These are phyloP conservation scores for Eupithecia tripunctaria DNA, from an alignment of 2,888 invertebrate genomes.

Conservation along the genomic window DNA sequence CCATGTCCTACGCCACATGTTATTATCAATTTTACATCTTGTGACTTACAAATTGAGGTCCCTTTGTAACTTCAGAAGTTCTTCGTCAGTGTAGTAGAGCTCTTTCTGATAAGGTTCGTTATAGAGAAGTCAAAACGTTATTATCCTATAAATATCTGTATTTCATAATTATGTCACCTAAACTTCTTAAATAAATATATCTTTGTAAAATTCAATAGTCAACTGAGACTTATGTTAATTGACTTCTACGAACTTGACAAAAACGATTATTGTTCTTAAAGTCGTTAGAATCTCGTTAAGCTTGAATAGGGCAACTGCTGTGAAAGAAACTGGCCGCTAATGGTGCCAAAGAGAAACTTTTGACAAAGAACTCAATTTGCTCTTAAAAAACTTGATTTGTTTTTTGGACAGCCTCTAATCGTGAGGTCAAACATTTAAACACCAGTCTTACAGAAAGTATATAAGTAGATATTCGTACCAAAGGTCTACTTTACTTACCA, in stretches of 20 bases:
- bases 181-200: neutral
- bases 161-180: neutral
- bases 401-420: neutral
- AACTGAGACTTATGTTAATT: conserved; percentile 3
- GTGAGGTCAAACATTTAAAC: neutral
- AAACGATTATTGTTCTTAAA: conserved; percentile 23
- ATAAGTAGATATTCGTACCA: neutral
- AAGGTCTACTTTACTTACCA: neutral
- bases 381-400: conserved; percentile 5
- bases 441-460: neutral
- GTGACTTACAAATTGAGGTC: conserved; percentile 9
- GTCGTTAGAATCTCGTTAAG: conserved; percentile 32
- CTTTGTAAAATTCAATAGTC: neutral
- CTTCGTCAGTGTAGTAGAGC: neutral
- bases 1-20: conserved; percentile 5
- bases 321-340: conserved; percentile 23
- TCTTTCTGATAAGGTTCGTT: neutral
- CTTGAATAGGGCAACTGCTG: conserved; percentile 15
- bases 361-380: conserved; percentile 20
- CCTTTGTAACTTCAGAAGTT: conserved; percentile 6
- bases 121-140: neutral
- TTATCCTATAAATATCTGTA: neutral
- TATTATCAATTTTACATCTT: conserved; percentile 18
- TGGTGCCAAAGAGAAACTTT: conserved; percentile 17
- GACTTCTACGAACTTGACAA: conserved; percentile 7